These are phyloP conservation scores for Willowsia nigromaculata DNA, from an alignment of 2,888 invertebrate genomes.

Conservation along the genomic window DNA sequence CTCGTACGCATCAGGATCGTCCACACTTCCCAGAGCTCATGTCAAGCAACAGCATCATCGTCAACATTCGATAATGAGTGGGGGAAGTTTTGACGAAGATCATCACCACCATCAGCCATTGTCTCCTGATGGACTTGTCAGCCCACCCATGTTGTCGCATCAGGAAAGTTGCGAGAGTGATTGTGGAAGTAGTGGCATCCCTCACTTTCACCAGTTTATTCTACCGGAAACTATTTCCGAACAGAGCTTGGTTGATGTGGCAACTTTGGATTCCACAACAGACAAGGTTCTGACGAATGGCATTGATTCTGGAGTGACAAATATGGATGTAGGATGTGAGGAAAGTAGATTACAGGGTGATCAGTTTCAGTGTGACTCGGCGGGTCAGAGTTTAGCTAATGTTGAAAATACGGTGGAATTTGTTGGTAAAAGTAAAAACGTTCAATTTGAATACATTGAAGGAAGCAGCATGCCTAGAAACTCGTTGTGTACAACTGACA, in stretches of 20 bases:
- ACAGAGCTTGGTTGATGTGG: not conserved
- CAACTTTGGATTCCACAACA: not conserved
- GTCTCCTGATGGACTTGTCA: not conserved
- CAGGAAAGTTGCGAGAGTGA: slow-evolving; percentile 29
- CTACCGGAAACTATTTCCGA: slow-evolving; percentile 54
- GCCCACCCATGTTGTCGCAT: not conserved
- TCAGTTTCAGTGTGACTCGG: not conserved
- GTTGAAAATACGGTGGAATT: not conserved
- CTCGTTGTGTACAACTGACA: no score
- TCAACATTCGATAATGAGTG: slow-evolving; percentile 2
- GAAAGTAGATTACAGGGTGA: not conserved
- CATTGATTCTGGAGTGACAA: no score
- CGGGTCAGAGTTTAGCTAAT: not conserved
- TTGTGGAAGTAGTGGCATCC: not conserved
- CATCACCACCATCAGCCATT: not conserved
- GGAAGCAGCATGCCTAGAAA: no score
- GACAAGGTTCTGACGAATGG: slow-evolving; percentile 20
- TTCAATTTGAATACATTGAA: no score
- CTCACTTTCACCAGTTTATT: slow-evolving; percentile 12
- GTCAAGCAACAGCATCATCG: slow-evolving; percentile 7
- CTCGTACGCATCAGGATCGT: slow-evolving; percentile 75
- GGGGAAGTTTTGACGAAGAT: slow-evolving; percentile 36
- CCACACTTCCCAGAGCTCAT: slow-evolving; percentile 77
- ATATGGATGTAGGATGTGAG: not conserved
- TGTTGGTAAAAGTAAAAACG: no score